Evolutionary conservation across 2,797 vertebrate species (phyloP), one percentile per base, ranked within the genome.

Genomic region (Microcaecilia unicolor): DNA sequence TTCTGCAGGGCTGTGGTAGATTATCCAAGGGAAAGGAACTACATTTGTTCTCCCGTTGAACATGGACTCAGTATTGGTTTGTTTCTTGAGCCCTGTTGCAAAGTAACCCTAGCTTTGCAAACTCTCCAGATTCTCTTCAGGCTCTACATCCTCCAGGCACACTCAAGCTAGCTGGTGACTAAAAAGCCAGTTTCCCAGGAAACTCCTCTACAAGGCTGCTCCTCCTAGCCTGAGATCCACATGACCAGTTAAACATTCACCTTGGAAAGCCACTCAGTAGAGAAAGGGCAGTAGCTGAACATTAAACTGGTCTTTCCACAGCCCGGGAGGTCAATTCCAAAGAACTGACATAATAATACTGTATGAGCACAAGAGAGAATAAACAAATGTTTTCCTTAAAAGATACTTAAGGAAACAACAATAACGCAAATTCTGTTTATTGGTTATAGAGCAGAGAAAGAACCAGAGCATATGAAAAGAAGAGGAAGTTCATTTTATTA

Each of bases 171-270:
- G 20, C 12, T 8, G 24, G 31, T 35, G 32, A 24, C 29, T 24
- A 36, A 41, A 29, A 41, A 37, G 18, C n/a, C 20, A 22, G 41
- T 56, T 71, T 51, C 47, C 48, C 51, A 21, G 2, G 37, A 18
- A 8, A 25, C 34, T 12, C 45, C n/a, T 29, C 9, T 28, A 15
- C 20, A 18, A 1, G 6, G 43, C 37, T 47, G 39, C 37, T 32
- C 35, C 33, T 11, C 16, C 33, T 8, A 2, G 41, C 45, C 48
- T 51, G 51, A 42, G 42, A 31, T 31, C 28, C 42, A 48, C 41
- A 31, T 51, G 37, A 47, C 18, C 37, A 10, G 74, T 84, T 85
- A 81, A 82, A 78, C 58, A 84, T 83, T 83, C 64, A 82, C 72
- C 4, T 2, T 16, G n/a, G 27, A 41, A 2, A 12, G 40, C 12